Evolutionary conservation across 2,113 vertebrate species (phyloP).

Genomic region (Phyllopteryx taeniolatus): DNA sequence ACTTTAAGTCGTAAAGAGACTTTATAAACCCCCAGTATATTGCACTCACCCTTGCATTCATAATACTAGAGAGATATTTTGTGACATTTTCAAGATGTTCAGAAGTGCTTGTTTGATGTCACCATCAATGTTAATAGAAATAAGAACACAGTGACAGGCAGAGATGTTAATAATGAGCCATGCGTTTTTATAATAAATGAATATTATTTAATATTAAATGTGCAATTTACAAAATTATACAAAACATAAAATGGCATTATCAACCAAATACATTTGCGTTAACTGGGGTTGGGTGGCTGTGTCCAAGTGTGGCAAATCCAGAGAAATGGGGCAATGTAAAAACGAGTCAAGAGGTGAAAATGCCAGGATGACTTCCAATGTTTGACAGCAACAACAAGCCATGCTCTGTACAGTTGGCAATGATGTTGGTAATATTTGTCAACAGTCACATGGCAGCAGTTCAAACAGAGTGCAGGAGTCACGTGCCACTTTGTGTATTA

Average conservation of each 20-base stretch:
- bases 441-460: neutral
- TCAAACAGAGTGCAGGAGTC: neutral
- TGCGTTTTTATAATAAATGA: neutral
- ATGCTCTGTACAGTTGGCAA: neutral
- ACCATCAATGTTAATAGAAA: too few species aligned
- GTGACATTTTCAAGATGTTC: too few species aligned
- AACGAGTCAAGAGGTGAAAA: neutral
- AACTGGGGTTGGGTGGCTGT: neutral
- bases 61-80: too few species aligned
- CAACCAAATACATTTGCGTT: neutral
- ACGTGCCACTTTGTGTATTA: neutral
- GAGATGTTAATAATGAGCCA: neutral
- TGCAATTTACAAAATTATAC: constrained; percentile 10
- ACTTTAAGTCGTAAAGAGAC: too few species aligned
- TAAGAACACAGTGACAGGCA: too few species aligned
- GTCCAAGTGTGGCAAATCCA: neutral
- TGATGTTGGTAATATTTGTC: neutral
- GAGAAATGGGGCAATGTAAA: neutral
- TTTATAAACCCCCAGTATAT: too few species aligned
- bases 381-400: neutral
- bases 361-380: neutral
- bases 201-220: neutral
- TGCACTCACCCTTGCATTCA: too few species aligned
- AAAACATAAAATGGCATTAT: neutral
- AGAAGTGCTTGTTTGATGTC: too few species aligned